A percentile compares a stretch with the other conserved stretches of the same genome.
These are phyloP conservation scores for Paraplagusia blochii DNA, from an alignment of 2,113 vertebrate species.

Conservation along the genomic window DNA sequence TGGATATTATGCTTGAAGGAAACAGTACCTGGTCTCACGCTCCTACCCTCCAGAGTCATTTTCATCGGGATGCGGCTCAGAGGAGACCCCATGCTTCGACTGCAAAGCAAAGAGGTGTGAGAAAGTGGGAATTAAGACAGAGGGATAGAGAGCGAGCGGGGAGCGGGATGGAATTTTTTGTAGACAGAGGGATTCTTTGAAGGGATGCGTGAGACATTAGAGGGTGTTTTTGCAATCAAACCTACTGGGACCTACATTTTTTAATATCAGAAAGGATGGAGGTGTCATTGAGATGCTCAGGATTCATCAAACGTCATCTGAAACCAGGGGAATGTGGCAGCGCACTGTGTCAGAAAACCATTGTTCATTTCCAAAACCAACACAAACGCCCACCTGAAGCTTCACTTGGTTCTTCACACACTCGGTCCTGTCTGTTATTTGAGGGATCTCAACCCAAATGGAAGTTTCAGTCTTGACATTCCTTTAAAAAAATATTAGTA, in stretches of 20 bases:
- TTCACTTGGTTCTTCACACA: neutral
- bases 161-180: neutral
- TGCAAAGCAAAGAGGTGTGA: constrained; percentile 38
- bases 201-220: neutral
- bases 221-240: neutral
- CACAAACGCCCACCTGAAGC: neutral
- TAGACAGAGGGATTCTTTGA: neutral
- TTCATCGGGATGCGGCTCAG: constrained; percentile 40
- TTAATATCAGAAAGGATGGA: neutral
- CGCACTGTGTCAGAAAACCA: neutral
- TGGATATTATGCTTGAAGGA: constrained; percentile 52
- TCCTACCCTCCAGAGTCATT: constrained; percentile 30
- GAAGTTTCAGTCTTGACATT: too few relatives aligned
- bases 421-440: neutral
- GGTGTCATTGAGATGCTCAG: neutral
- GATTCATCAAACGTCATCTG: neutral
- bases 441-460: too few relatives aligned
- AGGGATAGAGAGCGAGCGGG: neutral
- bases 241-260: neutral
- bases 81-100: constrained; percentile 32
- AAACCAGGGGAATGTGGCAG: neutral
- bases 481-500: too few relatives aligned
- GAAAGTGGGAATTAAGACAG: constrained; percentile 11
- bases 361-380: neutral
- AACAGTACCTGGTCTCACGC: constrained; percentile 56